phyloP scores from a whole-genome alignment of 2,888 invertebrate genomes.

The Leptogaster cylindrica region DNA sequence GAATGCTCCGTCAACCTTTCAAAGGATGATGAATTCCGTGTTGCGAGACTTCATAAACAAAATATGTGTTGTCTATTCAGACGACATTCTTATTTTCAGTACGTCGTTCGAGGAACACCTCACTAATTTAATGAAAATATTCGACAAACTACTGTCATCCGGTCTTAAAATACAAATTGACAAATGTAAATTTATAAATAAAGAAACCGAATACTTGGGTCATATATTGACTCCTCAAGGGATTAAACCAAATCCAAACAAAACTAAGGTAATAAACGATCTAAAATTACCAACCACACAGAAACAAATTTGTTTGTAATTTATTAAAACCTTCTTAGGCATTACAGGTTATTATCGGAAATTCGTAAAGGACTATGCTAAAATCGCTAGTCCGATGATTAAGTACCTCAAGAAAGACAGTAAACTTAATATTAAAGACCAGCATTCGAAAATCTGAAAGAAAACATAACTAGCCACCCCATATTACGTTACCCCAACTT shows the following conservation, averaged over 20 bases:
- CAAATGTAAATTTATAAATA: too few relatives aligned
- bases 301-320: too few relatives aligned
- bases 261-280: slow-evolving; percentile 60
- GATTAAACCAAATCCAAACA: slow-evolving; percentile 59
- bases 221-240: slow-evolving; percentile 45
- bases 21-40: too few relatives aligned
- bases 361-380: slow-evolving; percentile 14
- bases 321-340: slow-evolving; percentile 15
- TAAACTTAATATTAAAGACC: slow-evolving; percentile 10
- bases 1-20: too few relatives aligned
- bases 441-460: slow-evolving; percentile 18
- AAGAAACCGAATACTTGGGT: too few relatives aligned
- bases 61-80: too few relatives aligned
- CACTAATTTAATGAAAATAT: too few relatives aligned
- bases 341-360: slow-evolving; percentile 11
- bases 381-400: slow-evolving; percentile 2
- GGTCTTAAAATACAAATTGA: too few relatives aligned
- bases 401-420: slow-evolving; percentile 3
- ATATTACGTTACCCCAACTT: slow-evolving; percentile 21
- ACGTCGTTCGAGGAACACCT: too few relatives aligned
- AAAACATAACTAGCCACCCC: background rate
- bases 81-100: too few relatives aligned
- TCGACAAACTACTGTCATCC: too few relatives aligned
- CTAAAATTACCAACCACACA: slow-evolving; percentile 55
- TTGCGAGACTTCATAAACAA: too few relatives aligned